Evolutionary conservation across 1,140 invertebrate genomes (phyloP).

Genomic region (Contarinia nasturtii): DNA sequence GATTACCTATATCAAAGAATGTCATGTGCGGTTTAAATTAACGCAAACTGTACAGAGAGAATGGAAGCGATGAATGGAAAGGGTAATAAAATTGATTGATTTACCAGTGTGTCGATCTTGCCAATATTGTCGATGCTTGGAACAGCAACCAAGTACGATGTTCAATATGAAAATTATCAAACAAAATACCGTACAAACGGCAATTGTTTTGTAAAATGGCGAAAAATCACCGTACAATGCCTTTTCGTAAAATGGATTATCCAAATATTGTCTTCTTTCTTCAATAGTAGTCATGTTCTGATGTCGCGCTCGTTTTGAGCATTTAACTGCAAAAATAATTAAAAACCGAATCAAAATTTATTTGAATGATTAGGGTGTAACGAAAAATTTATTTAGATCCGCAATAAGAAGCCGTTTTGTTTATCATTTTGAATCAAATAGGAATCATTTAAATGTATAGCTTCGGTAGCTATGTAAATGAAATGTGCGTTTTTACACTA

Average conservation of each 20-base stretch:
- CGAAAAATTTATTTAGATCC: too few relatives aligned
- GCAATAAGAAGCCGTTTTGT: too few relatives aligned
- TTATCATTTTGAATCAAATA: too few relatives aligned
- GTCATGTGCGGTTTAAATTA: neutral
- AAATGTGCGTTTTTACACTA: too few relatives aligned
- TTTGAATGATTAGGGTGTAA: too few relatives aligned
- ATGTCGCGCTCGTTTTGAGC: too few relatives aligned
- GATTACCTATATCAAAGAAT: constrained; percentile 42
- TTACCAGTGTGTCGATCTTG: constrained; percentile 59
- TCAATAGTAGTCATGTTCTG: constrained; percentile 38
- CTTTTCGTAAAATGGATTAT: constrained; percentile 41
- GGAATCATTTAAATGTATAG: too few relatives aligned
- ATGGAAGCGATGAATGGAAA: too few relatives aligned
- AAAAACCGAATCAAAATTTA: too few relatives aligned
- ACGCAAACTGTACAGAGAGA: neutral
- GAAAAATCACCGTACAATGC: constrained; percentile 44
- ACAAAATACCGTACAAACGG: constrained; percentile 51
- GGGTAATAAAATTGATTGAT: constrained; percentile 3
- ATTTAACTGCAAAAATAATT: too few relatives aligned
- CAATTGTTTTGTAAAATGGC: constrained; percentile 57
- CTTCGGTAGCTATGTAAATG: too few relatives aligned
- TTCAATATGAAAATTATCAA: constrained; percentile 51
- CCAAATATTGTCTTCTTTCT: constrained; percentile 39
- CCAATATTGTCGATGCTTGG: constrained; percentile 60
- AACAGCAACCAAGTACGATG: constrained; percentile 57